Evolutionary conservation across 2,113 vertebrate genomes (phyloP), one percentile per base, ranked within the genome.

Genomic region (Sebastes schlegelii): DNA sequence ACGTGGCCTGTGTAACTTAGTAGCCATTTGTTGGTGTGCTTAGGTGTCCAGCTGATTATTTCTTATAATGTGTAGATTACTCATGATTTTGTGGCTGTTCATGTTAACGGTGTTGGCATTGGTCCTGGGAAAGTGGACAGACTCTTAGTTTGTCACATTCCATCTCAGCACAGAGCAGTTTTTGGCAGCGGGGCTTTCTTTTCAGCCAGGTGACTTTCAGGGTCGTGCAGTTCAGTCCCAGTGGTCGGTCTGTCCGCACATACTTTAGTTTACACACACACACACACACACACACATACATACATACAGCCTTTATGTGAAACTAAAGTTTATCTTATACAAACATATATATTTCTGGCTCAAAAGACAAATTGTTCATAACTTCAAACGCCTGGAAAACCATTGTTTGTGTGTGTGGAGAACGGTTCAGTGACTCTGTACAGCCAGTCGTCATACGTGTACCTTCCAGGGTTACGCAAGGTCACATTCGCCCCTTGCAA

Each of bases 161-260:
- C 84, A 84, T 84, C 84, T 85, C 70, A 34, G 78, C 7, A 12
- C 19, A 78, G 64, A 49, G 46, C 19, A 11, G n/a, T 63, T 85
- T 83, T 88, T 92, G 85, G 83, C 89, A 82, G 78, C 52, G 6
- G 21, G 11, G 8, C 40, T 74, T 49, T 34, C 34, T 34, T 42
- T 80, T 82, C 79, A 21, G 2, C 85, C 89, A 86, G 76, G 89
- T 92, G 67, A 83, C 51, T 75, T 80, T 57, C 67, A 86, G 77
- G 91, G 88, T 92, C 52, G 48, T 45, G 67, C 63, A 19, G 89
- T 91, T 93, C 77, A 75, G 68, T 86, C 89, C 70, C 84, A 69
- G 87, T 9, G 57, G 85, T 88, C 62, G 19, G 84, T 80, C 77
- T 16, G 9, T 70, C n/a, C 72, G 7, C 77, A 58, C 14, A 4